Conservation (phyloP, 2,113 vertebrate genomes). For the Nesogale talazaci region DNA sequence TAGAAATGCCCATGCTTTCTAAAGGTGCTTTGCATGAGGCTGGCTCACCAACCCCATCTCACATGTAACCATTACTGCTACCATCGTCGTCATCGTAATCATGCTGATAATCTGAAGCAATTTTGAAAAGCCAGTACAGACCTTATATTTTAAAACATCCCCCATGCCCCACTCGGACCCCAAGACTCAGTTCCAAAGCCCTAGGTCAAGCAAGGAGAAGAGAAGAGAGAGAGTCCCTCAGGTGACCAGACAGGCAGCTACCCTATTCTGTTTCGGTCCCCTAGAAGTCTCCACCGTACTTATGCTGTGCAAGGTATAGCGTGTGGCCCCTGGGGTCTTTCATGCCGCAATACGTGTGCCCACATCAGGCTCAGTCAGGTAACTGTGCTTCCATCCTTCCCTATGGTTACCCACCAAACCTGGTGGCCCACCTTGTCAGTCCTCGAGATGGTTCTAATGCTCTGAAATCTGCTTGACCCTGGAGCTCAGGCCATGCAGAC, state of each 20-base stretch:
- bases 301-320: neutral
- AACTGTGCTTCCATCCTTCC: neutral
- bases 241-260: neutral
- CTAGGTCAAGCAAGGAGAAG: neutral
- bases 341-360: neutral
- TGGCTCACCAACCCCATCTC: neutral
- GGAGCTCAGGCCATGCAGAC: neutral
- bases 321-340: neutral
- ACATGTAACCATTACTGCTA: neutral
- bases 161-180: too few species aligned
- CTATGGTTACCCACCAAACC: neutral
- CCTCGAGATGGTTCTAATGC: neutral
- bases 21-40: neutral
- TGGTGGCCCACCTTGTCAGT: neutral
- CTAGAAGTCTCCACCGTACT: neutral
- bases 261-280: fast-evolving
- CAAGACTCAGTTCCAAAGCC: neutral
- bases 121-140: neutral
- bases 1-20: neutral
- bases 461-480: neutral
- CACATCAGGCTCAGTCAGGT: neutral
- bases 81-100: neutral
- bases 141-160: neutral
- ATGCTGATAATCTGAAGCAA: neutral
- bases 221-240: neutral